Conservation (phyloP, 2,113 vertebrate species). For the Microcebus lehilahytsara region DNA sequence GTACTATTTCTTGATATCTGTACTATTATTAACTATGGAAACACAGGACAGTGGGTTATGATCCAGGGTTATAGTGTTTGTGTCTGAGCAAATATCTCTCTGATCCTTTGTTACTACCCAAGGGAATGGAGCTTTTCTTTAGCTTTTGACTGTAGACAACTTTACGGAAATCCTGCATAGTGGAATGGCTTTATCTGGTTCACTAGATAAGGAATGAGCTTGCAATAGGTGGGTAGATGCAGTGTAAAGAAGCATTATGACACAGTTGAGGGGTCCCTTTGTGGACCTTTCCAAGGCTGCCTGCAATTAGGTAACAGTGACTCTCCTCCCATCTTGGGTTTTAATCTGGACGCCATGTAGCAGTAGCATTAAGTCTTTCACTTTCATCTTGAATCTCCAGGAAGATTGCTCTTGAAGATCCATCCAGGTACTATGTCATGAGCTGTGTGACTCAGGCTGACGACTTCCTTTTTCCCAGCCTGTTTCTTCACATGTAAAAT, state of each 20-base stretch:
- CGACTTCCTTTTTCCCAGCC: background rate
- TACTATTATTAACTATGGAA: background rate
- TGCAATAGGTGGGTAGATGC: background rate
- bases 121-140: background rate
- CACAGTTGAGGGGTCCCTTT: background rate
- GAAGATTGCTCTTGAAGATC: background rate
- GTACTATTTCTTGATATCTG: background rate
- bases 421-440: background rate
- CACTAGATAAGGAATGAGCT: background rate
- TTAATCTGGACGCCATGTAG: background rate
- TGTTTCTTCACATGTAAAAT: background rate
- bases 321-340: background rate
- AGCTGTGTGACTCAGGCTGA: background rate
- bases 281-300: background rate
- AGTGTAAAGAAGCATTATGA: background rate
- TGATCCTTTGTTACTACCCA: background rate
- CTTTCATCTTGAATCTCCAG: background rate
- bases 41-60: background rate
- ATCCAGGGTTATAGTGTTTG: too few species aligned
- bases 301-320: background rate
- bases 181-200: background rate
- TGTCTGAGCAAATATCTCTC: background rate
- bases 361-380: background rate
- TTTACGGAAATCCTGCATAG: background rate
- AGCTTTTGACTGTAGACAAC: background rate